Evolutionary conservation across 2,113 vertebrate genomes (phyloP), one percentile per base, ranked within the genome.

Genomic region (Lathamus discolor): DNA sequence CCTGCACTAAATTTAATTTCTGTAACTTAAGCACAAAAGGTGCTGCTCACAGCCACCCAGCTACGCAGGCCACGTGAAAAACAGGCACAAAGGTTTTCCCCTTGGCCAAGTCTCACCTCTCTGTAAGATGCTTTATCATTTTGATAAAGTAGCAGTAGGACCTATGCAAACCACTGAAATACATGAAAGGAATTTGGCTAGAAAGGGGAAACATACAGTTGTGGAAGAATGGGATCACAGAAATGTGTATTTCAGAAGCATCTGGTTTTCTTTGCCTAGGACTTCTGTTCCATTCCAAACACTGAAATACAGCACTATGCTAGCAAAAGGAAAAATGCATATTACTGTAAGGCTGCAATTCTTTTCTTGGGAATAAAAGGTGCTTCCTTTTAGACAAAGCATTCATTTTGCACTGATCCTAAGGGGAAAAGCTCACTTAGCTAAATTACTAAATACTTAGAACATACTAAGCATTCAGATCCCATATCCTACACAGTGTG

Each of bases 61-160:
- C 10, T 28, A 48, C 29, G 52, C 64, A 62, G 23, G 5, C 8
- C 29, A 13, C 17, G 3, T 19, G 11, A 41, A 69, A 35, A 78
- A 22, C 0, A 0, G 9, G 70, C n/a, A 52, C 37, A 15, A 6
- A 16, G 37, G 11, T 9, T 77, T n/a, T 84, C 2, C 16, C 49
- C 55, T 41, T 25, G 12, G 11, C 69, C 63, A 31, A 27, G 22
- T 0, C 37, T 54, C 59, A 62, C 13, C 41, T 25, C 2, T 1
- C 31, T 62, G 41, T 5, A 46, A 35, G 11, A 59, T 0, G 13
- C 61, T 7, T 10, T 11, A 17, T 7, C 14, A 3, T 9, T 85
- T 52, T 13, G 20, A 27, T 41, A 28, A 77, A 67, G 37, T 0
- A 37, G 17, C n/a, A 54, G 7, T 4, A 63, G 41, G 12, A 84